Evolutionary conservation across 2,888 invertebrate genomes (phyloP).

Genomic region (Trissoscelio sp.): DNA sequence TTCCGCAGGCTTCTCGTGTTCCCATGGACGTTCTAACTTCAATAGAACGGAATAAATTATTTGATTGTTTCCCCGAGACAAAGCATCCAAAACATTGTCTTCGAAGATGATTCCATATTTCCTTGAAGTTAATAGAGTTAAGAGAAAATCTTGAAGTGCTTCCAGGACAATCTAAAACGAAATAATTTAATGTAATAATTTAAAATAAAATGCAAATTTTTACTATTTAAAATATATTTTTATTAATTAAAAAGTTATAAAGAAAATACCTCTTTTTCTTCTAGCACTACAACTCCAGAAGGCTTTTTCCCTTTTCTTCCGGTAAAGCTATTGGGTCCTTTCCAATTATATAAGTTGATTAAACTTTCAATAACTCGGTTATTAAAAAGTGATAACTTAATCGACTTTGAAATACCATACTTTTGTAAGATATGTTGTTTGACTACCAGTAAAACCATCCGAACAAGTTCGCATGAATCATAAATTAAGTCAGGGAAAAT

Average conservation of each 20-base stretch:
- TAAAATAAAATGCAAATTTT: too few relatives aligned
- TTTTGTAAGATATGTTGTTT: constrained; percentile 89
- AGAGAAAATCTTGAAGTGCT: constrained; percentile 88
- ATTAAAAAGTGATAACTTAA: constrained; percentile 89
- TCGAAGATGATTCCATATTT: constrained; percentile 91
- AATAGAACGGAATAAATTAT: constrained; percentile 87
- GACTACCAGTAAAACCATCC: constrained; percentile 88
- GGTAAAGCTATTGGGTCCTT: too few relatives aligned
- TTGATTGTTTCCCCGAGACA: constrained; percentile 86
- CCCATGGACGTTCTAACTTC: constrained; percentile 88
- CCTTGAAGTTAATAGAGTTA: constrained; percentile 90
- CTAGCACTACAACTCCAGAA: constrained; percentile 75
- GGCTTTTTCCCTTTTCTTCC: constrained; percentile 82
- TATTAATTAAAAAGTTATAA: constrained; percentile 1
- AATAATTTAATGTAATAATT: constrained; percentile 3
- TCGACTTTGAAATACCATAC: constrained; percentile 87
- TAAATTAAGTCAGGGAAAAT: constrained; percentile 87
- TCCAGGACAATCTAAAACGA: constrained; percentile 84
- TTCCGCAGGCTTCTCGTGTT: constrained; percentile 87
- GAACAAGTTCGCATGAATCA: constrained; percentile 88
- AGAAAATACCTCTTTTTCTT: constrained; percentile 82
- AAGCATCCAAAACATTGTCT: constrained; percentile 87
- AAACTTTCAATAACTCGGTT: constrained; percentile 88
- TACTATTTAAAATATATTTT: not conserved
- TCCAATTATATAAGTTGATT: constrained; percentile 90